Base-by-base conservation (phyloP, 2,888 invertebrate genomes). In the Pandemis heparana region DNA sequence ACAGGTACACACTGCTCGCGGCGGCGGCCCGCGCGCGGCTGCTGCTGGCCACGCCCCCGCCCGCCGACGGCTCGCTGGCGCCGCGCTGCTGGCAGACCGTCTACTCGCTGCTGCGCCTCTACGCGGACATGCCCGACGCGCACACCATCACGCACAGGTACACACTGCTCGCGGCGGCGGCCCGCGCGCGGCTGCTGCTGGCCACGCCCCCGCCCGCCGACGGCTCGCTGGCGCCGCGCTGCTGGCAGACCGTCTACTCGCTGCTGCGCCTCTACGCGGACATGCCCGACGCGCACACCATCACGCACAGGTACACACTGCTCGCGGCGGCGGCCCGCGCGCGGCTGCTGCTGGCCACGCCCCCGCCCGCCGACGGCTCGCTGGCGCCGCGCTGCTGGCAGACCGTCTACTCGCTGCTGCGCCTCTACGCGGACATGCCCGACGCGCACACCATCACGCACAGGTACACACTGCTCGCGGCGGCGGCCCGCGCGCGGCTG, bases 51-150 rank as follows among this genome's bases (percentile, higher is more conserved):
- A 48, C 72, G 67, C 61, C 41, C 12, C 68, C 78, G 59, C 77
- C 79, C 14, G 79, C 77, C 56, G 85, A 85, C 80, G 85, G 80
- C 83, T 85, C 83, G 81, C 85, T 95, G 77, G 96, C 96, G 4
- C 98, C 98, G 12, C 96, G 97, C 80, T 99, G 99, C 86, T 99
- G 99, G 99, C 97, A 98, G 85, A 99, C 98, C 0, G 97, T 99
- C 79, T 98, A 98, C 88, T 97, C 98, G 87, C 95, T 99, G 76
- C 92, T 99, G 71, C 98, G 99, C 84, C 91, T 99, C 68, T 99
- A 99, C 87, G 98, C 98, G 7, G 98, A 97, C 65, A 97, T 98
- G 96, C 98, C 99, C 0, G 99, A 99, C 85, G 98, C 98, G 0
- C 99, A 99, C 90, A 99, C 98, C 0, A 97, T 99, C 61, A 96